phyloP scores from a whole-genome alignment of 2,797 vertebrate species.

The Anguilla anguilla region DNA sequence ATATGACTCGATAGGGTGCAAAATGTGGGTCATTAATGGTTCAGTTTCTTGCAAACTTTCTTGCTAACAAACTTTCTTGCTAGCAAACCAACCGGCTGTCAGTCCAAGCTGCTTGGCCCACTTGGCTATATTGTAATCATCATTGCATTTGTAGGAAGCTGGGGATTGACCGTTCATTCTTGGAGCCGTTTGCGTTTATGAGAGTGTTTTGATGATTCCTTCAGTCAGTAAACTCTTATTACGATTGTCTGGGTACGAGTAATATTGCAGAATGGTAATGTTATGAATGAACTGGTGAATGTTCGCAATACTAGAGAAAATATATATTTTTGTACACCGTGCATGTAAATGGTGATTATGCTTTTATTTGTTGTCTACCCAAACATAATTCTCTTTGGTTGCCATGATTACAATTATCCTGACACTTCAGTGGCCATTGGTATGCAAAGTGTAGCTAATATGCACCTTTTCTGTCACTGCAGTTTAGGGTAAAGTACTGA shows the following conservation, averaged over 20 bases:
- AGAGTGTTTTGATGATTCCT: neutral
- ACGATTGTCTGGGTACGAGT: neutral
- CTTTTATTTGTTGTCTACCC: neutral
- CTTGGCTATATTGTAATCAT: neutral
- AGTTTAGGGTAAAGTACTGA: neutral
- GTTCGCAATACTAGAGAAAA: neutral
- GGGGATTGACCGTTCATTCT: neutral
- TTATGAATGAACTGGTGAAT: neutral
- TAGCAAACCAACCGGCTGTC: neutral
- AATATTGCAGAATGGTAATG: neutral
- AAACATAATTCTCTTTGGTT: neutral
- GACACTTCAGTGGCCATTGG: neutral
- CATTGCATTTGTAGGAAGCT: neutral
- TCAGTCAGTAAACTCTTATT: neutral
- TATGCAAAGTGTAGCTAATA: neutral
- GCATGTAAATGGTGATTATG: neutral
- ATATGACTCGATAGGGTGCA: neutral
- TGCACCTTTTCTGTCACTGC: neutral
- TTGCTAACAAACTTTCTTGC: neutral
- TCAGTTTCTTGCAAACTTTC: neutral
- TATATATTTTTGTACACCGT: neutral
- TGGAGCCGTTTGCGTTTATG: too few relatives aligned
- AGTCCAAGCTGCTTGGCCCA: neutral
- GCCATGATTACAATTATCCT: neutral
- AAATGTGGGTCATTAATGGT: neutral